Evolutionary conservation across 2,888 invertebrate genomes (phyloP), one percentile per base, ranked within the genome.

Genomic region (Boloria selene): DNA sequence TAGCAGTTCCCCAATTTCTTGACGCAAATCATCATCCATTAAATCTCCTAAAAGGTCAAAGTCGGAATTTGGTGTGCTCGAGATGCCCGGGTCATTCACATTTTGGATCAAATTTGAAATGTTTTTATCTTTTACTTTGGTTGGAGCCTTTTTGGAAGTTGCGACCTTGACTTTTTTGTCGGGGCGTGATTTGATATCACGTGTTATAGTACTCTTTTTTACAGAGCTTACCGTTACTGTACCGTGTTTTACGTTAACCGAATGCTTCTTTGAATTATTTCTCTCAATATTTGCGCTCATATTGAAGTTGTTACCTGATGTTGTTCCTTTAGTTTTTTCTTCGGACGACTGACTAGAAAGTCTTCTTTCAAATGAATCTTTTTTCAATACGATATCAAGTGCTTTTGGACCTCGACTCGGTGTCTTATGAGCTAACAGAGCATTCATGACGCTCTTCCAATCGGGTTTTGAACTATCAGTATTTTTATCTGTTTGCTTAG

Each of bases 31-130:
- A 72, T 88, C 91, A 74, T 86, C 92, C 82, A 88, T 90, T 67
- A 88, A 79, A 80, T 91, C 93, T 68, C 88, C 90, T 68, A 92
- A 72, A n/a, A 89, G 75, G 71, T 89, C 89, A 68, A 88, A 90
- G 70, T 91, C 90, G 7, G 88, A 85, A 74, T 85, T 87, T 0
- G 75, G 82, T 72, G 88, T 83, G 1, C 85, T 84, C 2, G 89
- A 83, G 75, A 84, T 83, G 67, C 85, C 85, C n/a, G 86, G 82
- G 73, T 87, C 84, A 18, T 75, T 78, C 67, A 60, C 56, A 64
- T 69, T 69, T 55, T 61, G 72, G 22, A 59, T 70, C 31, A 70
- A 50, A 66, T 53, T 58, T 38, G 68, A 26, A 42, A 66, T 61
- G 18, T 45, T 60, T 31, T 68, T 68, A 1, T 56, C 63, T 31